Percentiles rank a stretch among this genome's conserved stretches.
Evolutionary conservation across 2,113 vertebrate species (phyloP).

Genomic region (Chiloscyllium plagiosum): DNA sequence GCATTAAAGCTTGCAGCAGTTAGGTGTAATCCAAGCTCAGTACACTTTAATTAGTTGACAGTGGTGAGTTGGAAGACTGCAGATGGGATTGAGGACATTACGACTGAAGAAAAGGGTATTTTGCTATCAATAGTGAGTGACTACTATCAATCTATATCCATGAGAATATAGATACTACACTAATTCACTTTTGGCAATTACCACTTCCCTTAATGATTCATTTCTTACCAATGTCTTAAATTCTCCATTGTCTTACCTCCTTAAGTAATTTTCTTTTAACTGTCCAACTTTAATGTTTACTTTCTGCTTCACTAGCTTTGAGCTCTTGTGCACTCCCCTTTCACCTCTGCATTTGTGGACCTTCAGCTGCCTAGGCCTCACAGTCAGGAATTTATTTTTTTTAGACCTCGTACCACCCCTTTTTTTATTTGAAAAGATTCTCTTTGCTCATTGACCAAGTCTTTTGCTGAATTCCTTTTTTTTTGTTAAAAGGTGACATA

Average conservation of each 20-base stretch:
- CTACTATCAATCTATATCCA: neutral
- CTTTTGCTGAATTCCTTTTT: too few relatives aligned
- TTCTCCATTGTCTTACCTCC: neutral
- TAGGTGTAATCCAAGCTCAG: neutral
- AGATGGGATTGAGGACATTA: neutral
- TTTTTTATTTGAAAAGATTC: neutral
- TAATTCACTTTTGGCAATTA: neutral
- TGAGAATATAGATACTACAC: too few relatives aligned
- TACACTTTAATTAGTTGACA: neutral
- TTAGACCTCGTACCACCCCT: neutral
- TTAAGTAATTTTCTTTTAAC: neutral
- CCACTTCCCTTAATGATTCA: neutral
- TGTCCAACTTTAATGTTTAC: neutral
- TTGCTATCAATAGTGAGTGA: neutral
- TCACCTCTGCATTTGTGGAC: neutral
- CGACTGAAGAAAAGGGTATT: neutral
- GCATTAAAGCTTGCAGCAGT: neutral
- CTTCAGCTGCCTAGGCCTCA: neutral
- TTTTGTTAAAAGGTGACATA: too few relatives aligned
- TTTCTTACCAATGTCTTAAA: neutral
- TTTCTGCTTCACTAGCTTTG: neutral
- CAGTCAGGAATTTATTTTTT: neutral
- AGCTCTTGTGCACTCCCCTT: neutral
- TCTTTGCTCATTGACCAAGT: neutral
- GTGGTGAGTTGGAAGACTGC: neutral